Evolutionary conservation across 2,888 invertebrate genomes (phyloP).

Genomic region (Agriopis leucophaearia): DNA sequence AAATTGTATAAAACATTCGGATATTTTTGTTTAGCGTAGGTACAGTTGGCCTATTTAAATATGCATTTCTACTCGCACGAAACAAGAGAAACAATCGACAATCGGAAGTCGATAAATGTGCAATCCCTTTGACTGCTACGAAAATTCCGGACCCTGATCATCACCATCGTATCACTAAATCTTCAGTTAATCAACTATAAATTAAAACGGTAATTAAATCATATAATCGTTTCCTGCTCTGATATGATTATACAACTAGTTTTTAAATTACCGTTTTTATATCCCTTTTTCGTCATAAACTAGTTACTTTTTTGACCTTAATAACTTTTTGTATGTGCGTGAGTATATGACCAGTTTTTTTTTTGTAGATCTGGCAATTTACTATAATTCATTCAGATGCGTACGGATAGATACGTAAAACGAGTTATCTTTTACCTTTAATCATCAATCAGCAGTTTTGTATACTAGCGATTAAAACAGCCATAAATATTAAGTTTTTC

Average conservation of each 20-base stretch:
- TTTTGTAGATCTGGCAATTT: not conserved
- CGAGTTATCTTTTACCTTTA: not conserved
- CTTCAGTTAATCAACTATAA: not conserved
- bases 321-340: conserved; percentile 1
- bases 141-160: too few relatives aligned
- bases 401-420: not conserved
- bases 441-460: not conserved
- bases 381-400: conserved; percentile 7
- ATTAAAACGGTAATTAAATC: not conserved
- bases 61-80: too few relatives aligned
- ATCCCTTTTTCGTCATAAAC: not conserved
- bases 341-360: conserved; percentile 1
- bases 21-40: too few relatives aligned
- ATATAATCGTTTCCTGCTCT: not conserved
- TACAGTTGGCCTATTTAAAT: too few relatives aligned
- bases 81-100: too few relatives aligned
- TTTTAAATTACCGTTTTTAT: conserved; percentile 3
- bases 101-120: too few relatives aligned
- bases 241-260: not conserved
- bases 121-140: too few relatives aligned
- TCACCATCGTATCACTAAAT: not conserved
- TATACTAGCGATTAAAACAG: not conserved
- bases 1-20: too few relatives aligned
- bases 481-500: conserved; percentile 1
- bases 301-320: conserved; percentile 4